Percentiles rank a stretch among this genome's conserved stretches.
phyloP scores from a whole-genome alignment of 2,113 vertebrate species.

The Trogon surrucura region DNA sequence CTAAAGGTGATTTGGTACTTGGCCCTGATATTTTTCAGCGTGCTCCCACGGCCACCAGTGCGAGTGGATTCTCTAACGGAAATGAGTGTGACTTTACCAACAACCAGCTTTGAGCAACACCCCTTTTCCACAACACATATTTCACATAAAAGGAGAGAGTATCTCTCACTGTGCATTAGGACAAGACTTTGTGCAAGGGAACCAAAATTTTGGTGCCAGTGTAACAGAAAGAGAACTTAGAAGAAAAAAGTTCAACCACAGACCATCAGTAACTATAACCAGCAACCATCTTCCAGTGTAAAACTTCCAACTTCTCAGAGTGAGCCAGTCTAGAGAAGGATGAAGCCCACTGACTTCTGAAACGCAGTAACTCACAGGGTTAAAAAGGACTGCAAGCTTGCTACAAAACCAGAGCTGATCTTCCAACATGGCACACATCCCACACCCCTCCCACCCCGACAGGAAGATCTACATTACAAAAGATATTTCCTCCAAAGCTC shows the following conservation, averaged over 20 bases:
- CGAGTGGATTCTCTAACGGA: neutral
- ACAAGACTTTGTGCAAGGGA: neutral
- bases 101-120: neutral
- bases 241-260: neutral
- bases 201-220: neutral
- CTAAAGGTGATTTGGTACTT: neutral
- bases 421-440: neutral
- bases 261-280: neutral
- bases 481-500: conserved; percentile 7
- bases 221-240: neutral
- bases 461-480: neutral
- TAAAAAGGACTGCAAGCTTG: neutral
- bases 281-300: neutral
- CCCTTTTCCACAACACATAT: neutral
- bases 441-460: neutral
- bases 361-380: neutral
- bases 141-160: rapidly evolving
- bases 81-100: neutral
- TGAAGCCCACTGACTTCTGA: rapidly evolving
- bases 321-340: no score
- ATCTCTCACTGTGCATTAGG: neutral
- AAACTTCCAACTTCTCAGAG: neutral
- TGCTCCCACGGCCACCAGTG: neutral
- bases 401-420: neutral
- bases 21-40: neutral